Evolutionary conservation across 1,140 invertebrate genomes (phyloP).

Genomic region (Bombus pascuorum): DNA sequence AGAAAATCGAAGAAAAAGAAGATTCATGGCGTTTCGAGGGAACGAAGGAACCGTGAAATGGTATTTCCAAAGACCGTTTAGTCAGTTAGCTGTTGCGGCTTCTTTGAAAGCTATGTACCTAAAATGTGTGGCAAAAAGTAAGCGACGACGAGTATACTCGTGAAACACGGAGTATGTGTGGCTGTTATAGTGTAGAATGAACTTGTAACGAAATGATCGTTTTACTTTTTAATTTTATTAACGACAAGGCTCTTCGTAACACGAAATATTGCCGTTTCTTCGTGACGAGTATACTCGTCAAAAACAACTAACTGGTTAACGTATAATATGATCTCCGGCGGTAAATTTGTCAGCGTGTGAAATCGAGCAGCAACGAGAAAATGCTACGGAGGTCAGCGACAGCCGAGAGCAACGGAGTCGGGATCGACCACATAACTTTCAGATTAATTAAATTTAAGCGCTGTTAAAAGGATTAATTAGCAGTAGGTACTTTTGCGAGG

Average conservation of each 20-base stretch:
- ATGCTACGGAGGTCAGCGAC: slow-evolving; percentile 39
- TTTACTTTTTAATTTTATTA: too few relatives aligned
- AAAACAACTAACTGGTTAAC: neutral
- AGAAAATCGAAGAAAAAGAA: neutral
- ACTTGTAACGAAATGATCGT: too few relatives aligned
- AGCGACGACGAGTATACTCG: too few relatives aligned
- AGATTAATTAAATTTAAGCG: slow-evolving; percentile 78
- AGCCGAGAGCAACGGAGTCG: neutral
- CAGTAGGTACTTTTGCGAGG: slow-evolving; percentile 67
- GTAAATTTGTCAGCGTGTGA: neutral
- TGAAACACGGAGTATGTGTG: too few relatives aligned
- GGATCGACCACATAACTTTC: slow-evolving; percentile 76
- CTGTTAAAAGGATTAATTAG: slow-evolving; percentile 79
- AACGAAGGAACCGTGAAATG: slow-evolving; percentile 55
- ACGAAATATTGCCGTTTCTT: too few relatives aligned
- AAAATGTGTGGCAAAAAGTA: too few relatives aligned
- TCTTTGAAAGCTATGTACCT: too few relatives aligned
- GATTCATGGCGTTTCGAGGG: neutral
- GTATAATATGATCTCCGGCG: slow-evolving; percentile 64
- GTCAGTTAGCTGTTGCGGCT: slow-evolving; percentile 5
- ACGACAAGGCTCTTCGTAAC: too few relatives aligned
- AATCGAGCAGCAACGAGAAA: slow-evolving; percentile 46
- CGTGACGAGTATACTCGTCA: too few relatives aligned
- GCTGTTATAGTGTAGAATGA: too few relatives aligned
- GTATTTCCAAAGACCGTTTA: slow-evolving; percentile 68